Conservation (phyloP, 2,797 vertebrate genomes). For the Galago senegalensis region DNA sequence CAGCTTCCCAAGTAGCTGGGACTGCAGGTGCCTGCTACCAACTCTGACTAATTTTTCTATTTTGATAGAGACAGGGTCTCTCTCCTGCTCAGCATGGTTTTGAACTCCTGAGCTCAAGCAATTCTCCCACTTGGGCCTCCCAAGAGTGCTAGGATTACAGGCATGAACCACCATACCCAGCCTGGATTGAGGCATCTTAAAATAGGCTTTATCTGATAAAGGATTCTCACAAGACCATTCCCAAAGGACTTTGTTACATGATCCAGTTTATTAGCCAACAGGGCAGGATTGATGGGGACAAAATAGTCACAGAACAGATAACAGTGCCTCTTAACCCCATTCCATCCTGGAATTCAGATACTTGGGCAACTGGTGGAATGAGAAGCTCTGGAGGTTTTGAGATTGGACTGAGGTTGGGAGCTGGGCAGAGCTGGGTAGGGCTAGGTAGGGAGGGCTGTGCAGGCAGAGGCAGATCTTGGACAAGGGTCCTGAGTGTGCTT, state of each 20-base stretch:
- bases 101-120: too few relatives aligned
- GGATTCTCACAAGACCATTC: conserved; percentile 47
- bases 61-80: too few relatives aligned
- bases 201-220: conserved; percentile 48
- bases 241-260: neutral
- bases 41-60: too few relatives aligned
- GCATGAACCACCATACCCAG: too few relatives aligned
- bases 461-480: neutral
- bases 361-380: accelerated
- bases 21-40: too few relatives aligned
- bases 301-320: neutral
- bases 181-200: neutral
- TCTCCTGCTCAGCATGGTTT: too few relatives aligned
- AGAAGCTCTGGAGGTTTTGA: neutral
- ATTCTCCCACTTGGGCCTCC: too few relatives aligned
- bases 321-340: neutral
- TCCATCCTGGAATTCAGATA: neutral
- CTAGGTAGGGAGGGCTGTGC: neutral
- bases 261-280: neutral
- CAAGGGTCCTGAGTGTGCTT: neutral
- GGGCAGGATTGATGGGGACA: neutral
- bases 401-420: neutral
- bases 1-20: too few relatives aligned
- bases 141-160: too few relatives aligned
- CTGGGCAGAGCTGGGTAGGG: too few relatives aligned